Evolutionary conservation across 1,140 invertebrate genomes (phyloP).

Genomic region (Paraescarpia echinospica): DNA sequence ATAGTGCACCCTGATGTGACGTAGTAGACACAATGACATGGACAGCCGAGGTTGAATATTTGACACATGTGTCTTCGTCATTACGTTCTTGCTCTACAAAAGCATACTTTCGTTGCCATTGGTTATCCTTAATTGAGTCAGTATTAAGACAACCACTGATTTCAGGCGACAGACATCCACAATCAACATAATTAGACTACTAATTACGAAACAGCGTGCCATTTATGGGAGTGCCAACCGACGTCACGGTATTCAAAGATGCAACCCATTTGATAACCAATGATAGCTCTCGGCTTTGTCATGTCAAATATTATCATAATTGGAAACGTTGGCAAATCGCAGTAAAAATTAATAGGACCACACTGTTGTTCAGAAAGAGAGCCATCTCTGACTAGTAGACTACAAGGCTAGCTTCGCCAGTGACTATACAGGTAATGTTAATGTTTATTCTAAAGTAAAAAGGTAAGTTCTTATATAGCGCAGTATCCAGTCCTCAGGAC

Average conservation of each 20-base stretch:
- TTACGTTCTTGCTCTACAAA: background rate
- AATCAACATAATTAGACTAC: background rate
- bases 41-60: background rate
- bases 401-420: background rate
- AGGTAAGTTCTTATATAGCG: no score
- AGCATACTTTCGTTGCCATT: background rate
- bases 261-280: background rate
- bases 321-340: background rate
- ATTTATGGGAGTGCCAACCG: background rate
- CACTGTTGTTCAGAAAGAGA: background rate
- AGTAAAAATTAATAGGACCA: background rate
- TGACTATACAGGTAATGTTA: background rate
- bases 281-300: background rate
- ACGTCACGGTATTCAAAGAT: background rate
- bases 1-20: background rate
- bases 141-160: background rate
- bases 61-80: background rate
- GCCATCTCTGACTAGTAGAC: background rate
- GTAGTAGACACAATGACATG: background rate
- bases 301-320: background rate
- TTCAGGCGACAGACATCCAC: background rate
- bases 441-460: background rate
- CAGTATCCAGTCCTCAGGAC: no score
- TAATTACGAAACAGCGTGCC: background rate
- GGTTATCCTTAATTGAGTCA: background rate